Conservation (phyloP, 1,140 invertebrate genomes). For the Ceratitis capitata region DNA sequence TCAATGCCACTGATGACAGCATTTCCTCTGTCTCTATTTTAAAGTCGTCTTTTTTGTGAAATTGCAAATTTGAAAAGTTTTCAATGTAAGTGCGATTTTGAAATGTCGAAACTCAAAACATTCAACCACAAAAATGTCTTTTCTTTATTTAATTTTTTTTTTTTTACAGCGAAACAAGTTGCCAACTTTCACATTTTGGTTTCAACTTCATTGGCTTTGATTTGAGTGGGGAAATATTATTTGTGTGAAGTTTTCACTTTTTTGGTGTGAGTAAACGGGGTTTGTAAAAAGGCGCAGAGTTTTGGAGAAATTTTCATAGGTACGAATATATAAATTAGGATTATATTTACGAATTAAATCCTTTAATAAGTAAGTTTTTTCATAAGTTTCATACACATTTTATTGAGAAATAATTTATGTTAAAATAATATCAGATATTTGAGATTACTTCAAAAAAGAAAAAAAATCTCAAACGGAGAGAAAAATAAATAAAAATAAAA, state of each 20-base stretch:
- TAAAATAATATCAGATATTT: too few species aligned
- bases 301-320: background rate
- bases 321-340: too few species aligned
- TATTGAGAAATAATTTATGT: too few species aligned
- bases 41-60: background rate
- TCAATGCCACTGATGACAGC: background rate
- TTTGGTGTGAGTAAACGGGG: background rate
- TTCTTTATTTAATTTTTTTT: too few species aligned
- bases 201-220: slow-evolving; percentile 19
- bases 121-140: slow-evolving; percentile 26
- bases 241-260: background rate
- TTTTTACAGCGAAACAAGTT: background rate
- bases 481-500: too few species aligned
- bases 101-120: slow-evolving; percentile 34
- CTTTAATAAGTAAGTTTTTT: too few species aligned
- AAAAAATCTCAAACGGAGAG: too few species aligned
- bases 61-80: slow-evolving; percentile 32
- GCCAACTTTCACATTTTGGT: background rate
- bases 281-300: background rate
- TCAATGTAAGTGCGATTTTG: slow-evolving; percentile 35
- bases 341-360: too few species aligned
- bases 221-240: background rate
- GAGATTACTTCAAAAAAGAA: too few species aligned
- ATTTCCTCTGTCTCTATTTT: background rate
- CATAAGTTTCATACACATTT: too few species aligned